phyloP scores from a whole-genome alignment of 2,113 vertebrate species.

The Paramisgurnus dabryanus region DNA sequence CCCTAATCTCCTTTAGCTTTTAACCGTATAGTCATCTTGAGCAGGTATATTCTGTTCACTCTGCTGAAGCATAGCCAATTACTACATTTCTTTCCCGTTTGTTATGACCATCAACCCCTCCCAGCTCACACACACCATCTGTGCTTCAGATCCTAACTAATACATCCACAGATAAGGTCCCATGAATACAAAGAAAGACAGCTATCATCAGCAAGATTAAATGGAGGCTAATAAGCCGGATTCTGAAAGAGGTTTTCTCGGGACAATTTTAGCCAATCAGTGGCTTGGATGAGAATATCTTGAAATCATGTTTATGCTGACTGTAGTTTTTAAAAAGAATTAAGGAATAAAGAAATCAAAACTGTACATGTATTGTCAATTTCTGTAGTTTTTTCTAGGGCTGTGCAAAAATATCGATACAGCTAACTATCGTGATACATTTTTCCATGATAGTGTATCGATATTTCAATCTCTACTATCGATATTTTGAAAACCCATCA shows the following conservation, averaged over 20 bases:
- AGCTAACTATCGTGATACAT: too few relatives aligned
- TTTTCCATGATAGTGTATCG: too few relatives aligned
- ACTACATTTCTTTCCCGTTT: slow-evolving; percentile 60
- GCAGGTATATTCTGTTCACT: slow-evolving; percentile 64
- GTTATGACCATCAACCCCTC: slow-evolving; percentile 53
- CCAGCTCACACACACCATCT: slow-evolving; percentile 65
- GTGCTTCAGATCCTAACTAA: slow-evolving; percentile 73
- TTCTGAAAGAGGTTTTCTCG: slow-evolving; percentile 59
- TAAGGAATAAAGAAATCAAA: not conserved
- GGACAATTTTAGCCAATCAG: slow-evolving; percentile 51
- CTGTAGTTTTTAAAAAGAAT: not conserved
- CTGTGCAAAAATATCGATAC: too few relatives aligned
- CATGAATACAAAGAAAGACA: slow-evolving; percentile 67
- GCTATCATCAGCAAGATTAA: slow-evolving; percentile 76
- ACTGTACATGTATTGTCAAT: not conserved
- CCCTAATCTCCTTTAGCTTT: slow-evolving; percentile 43
- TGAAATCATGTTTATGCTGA: slow-evolving; percentile 46
- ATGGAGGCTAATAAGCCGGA: slow-evolving; percentile 63
- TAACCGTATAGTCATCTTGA: slow-evolving; percentile 53
- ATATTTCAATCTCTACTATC: too few relatives aligned
- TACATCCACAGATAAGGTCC: slow-evolving; percentile 63
- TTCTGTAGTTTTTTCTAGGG: too few relatives aligned
- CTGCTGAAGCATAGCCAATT: slow-evolving; percentile 58
- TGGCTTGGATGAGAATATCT: slow-evolving; percentile 41
- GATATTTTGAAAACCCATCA: too few relatives aligned